Evolutionary conservation across 2,888 invertebrate species (phyloP), one percentile per base, ranked within the genome.

Genomic region (Tachina grossa): DNA sequence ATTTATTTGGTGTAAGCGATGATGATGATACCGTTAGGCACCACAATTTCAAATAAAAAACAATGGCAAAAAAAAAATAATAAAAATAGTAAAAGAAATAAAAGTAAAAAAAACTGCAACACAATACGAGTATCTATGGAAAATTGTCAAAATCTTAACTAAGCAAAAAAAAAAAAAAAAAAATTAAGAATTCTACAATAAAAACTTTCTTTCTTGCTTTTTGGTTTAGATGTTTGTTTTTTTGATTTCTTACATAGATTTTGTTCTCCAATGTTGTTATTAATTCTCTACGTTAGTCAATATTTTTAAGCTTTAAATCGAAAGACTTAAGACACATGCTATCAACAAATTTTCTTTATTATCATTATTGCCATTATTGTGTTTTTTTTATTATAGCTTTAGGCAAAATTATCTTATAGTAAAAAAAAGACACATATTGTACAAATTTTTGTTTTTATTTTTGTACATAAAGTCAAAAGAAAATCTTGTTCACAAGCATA

Each of bases 1-100:
- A 31, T 84, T 87, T 86, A 86, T 82, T 86, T 80, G 53, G 82
- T 83, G 84, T 84, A 86, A 84, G 71, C 51, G 45, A 80, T 31
- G 31, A 31, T 31, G 31, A 31, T 6, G 31, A 31, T 82, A 77
- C 86, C 86, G 84, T 87, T 87, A 87, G 81, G 55, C 61, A 55
- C 22, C 51, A 39, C 3, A 71, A 59, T 16, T 49, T 49, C 49
- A 65, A 47, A 31, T 9, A 41, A 1, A 49, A 53, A 53, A 71
- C 55, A 76, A 83, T 55, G 47, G 19, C 1, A 0, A 57, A 43
- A n/a, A n/a, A 5, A 49, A 43, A 47, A 10, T 3, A 10, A 72
- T 5, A 51, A n/a, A 39, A 14, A 14, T n/a, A n/a, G 4, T 6
- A 57, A 19, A 41, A 59, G 2, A 49, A 55, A 79, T n/a, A 61